Evolutionary conservation across 2,888 invertebrate genomes (phyloP), one percentile per base, ranked within the genome.

Genomic region (Scotopteryx bipunctaria): DNA sequence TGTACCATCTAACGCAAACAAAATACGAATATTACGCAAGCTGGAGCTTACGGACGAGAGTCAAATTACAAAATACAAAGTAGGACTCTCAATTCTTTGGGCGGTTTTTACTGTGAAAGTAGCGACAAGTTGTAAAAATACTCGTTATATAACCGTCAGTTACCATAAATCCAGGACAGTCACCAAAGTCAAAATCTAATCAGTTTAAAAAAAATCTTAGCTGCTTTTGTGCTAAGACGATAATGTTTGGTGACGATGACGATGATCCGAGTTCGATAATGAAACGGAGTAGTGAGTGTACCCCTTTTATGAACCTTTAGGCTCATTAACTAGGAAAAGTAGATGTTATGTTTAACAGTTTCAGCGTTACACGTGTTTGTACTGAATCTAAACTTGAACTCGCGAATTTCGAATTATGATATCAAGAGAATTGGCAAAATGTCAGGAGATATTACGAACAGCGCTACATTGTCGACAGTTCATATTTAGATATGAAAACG

Each of bases 401-500:
- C 21, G 46, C 17, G n/a, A 61, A 49, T 60, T 61, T 56, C 48
- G 58, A 61, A 62, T 62, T 56, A 54, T 44, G 53, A 51, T 57
- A 55, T 59, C 35, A 50, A 43, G 32, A 37, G 40, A 53, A 62
- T 48, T 52, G 46, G 57, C 40, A 49, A 55, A 51, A 61, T 55
- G 55, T 58, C 57, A 59, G 51, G 51, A 46, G 45, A 44, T 56
- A 50, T 50, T 49, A 60, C 38, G 46, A 44, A 56, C 32, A 33
- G 23, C 11, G 50, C 48, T 42, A 53, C 55, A 58, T 50, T 54
- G 53, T 58, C 25, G 51, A 29, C 44, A 55, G 52, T 55, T 61
- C 60, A 66, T 67, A 63, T 66, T 65, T 55, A 40, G 50, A 61
- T 60, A 72, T 70, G 63, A 64, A 66, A 68, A 67, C 59, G 64